Base-by-base conservation (phyloP, 2,797 vertebrate genomes). In the Rhinophrynus dorsalis region DNA sequence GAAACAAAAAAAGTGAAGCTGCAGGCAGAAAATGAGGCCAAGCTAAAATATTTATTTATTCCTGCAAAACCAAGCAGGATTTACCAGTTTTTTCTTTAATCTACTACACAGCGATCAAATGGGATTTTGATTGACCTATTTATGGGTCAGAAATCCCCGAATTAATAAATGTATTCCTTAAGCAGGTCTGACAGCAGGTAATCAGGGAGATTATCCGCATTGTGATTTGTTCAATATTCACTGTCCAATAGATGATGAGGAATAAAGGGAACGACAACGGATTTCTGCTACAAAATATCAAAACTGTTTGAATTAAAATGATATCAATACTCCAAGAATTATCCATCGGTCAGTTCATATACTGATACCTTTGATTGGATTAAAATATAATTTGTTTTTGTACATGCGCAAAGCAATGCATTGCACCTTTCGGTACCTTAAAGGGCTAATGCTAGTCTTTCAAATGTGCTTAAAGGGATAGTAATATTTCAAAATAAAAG, bases 121-220 rank as follows among this genome's bases (percentile, higher is more conserved):
- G 27, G 40, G 51, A 66, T 55, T 55, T 20, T 10, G 50, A 35
- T 2, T 67, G 64, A 67, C 64, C 64, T 57, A 47, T 45, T 57
- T 67, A 44, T 67, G 52, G 64, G 38, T 67, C 52, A 57, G 7
- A 67, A 64, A 67, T 47, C 64, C 20, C 51, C 6, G 21, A 56
- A 67, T 67, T 67, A 56, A 67, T 67, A 67, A 67, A 67, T 67
- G 63, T 47, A 45, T 47, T 56, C 21, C 57, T 45, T 67, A 67
- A 57, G 64, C 52, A 57, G 52, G 29, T 17, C 40, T 35, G 51
- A 57, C 64, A 47, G 64, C 64, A 47, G 61, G 51, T 57, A 47
- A 67, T 67, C 51, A 47, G 27, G 26, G 37, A 47, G 64, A 67
- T 67, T 56, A 67, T 57, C 51, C 5, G 18, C 18, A 13, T 10